Evolutionary conservation across 1,140 invertebrate species (phyloP).

Genomic region (Meloidogyne chitwoodi): DNA sequence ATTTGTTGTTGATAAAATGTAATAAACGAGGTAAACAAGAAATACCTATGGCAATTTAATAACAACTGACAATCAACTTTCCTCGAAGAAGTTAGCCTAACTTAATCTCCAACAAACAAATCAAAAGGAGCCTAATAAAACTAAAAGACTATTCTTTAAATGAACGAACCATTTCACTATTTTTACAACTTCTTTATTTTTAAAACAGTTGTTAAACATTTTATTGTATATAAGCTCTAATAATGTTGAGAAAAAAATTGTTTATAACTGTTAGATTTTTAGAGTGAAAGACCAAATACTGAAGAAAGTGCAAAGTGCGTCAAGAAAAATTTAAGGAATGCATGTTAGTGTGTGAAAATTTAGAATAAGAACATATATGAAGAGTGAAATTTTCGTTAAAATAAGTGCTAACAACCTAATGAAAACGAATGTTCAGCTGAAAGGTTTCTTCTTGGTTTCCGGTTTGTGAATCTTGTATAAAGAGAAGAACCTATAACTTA

Average conservation of each 20-base stretch:
- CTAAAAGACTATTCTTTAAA: background rate
- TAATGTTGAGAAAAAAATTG: background rate
- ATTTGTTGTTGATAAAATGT: background rate
- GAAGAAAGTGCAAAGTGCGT: background rate
- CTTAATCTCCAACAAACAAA: background rate
- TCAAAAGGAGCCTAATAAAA: background rate
- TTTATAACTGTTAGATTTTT: background rate
- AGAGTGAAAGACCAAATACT: background rate
- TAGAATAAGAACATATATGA: background rate
- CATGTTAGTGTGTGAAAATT: background rate
- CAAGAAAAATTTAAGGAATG: background rate
- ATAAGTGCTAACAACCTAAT: background rate
- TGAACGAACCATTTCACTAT: background rate
- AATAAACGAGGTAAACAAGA: background rate
- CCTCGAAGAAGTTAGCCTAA: background rate
- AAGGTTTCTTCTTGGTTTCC: conserved; percentile 41
- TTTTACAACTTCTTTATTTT: background rate
- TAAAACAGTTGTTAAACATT: background rate
- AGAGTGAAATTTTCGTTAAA: background rate
- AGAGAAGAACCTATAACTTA: conserved; percentile 26
- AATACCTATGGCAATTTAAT: background rate
- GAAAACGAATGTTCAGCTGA: conserved; percentile 22
- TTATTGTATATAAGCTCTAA: background rate
- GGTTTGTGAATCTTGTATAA: conserved; percentile 39
- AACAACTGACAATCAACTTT: background rate